phyloP scores from a whole-genome alignment of 2,113 vertebrate species.

The Columba livia region DNA sequence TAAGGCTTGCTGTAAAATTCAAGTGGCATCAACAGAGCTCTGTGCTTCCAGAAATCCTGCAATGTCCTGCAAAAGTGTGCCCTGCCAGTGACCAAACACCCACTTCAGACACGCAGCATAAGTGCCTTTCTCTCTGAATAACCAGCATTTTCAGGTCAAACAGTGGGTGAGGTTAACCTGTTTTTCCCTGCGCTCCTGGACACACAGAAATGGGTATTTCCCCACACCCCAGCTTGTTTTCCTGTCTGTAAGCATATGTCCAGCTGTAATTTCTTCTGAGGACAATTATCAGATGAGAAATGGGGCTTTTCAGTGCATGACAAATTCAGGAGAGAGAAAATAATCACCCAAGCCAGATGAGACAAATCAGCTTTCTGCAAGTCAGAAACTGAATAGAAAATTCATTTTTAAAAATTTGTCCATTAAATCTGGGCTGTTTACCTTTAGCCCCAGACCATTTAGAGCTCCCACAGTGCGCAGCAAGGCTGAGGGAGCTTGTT shows the following conservation, averaged over 20 bases:
- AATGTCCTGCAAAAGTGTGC: background rate
- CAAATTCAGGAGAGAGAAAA: background rate
- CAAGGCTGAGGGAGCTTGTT: fast-evolving
- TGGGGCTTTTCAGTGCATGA: background rate
- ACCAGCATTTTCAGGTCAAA: too few species aligned
- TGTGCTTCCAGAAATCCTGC: background rate
- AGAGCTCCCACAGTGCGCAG: background rate
- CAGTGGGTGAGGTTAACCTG: background rate
- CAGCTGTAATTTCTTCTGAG: background rate
- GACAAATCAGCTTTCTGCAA: background rate
- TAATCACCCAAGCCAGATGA: background rate
- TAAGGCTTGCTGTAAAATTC: background rate
- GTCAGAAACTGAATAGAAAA: background rate
- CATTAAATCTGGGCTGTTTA: background rate
- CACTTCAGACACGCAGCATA: background rate
- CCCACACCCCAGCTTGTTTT: background rate
- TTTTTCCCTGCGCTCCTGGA: background rate
- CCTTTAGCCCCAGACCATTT: background rate
- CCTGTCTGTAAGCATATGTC: background rate
- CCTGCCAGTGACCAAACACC: background rate
- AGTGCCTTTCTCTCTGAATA: background rate
- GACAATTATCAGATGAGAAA: background rate
- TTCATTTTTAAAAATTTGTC: background rate
- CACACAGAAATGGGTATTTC: background rate
- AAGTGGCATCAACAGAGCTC: background rate